These are phyloP conservation scores for Colius striatus DNA, from an alignment of 2,113 vertebrate genomes.

Conservation along the genomic window DNA sequence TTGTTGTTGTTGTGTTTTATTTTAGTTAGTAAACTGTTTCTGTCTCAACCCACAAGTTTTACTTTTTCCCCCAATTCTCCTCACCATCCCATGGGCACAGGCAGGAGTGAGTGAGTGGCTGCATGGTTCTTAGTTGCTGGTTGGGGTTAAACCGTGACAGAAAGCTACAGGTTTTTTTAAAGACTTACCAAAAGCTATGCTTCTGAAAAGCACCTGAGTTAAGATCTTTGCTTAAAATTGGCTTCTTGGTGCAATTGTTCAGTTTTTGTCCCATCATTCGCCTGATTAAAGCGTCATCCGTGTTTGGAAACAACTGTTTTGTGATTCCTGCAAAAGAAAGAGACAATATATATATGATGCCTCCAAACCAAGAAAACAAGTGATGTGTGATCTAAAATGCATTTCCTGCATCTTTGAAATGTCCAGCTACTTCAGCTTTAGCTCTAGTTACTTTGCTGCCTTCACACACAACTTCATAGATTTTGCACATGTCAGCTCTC, in stretches of 20 bases:
- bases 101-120: too few species aligned
- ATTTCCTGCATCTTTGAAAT: neutral
- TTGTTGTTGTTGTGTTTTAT: too few species aligned
- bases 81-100: too few species aligned
- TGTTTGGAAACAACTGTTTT: slow-evolving; percentile 79
- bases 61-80: too few species aligned
- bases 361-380: slow-evolving; percentile 2
- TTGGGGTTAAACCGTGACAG: too few species aligned
- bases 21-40: too few species aligned
- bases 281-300: slow-evolving; percentile 78
- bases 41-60: too few species aligned
- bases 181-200: slow-evolving; percentile 69
- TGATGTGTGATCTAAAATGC: neutral
- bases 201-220: slow-evolving; percentile 77
- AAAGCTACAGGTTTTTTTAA: neutral
- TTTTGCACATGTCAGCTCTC: neutral
- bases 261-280: slow-evolving; percentile 83
- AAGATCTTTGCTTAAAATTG: slow-evolving; percentile 75
- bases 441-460: neutral
- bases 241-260: slow-evolving; percentile 82
- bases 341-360: neutral
- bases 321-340: slow-evolving; percentile 75
- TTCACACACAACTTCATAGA: neutral
- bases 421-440: neutral
- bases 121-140: too few species aligned